phyloP scores from a whole-genome alignment of 2,797 vertebrate genomes.

The Basileuterus tristriatus region DNA sequence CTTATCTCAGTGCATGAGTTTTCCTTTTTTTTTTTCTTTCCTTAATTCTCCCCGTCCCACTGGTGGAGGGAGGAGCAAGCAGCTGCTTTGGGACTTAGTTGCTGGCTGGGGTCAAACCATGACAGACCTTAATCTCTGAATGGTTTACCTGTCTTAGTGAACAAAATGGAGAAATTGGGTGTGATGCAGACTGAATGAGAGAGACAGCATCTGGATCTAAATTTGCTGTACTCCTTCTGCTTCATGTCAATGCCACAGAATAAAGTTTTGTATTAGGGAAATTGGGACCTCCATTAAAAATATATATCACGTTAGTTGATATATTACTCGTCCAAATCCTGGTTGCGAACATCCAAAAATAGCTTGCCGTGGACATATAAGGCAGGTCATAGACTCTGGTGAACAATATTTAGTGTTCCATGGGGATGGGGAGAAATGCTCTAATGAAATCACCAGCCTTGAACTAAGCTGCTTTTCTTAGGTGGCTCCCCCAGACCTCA shows the following conservation, averaged over 20 bases:
- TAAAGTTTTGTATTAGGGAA: constrained; percentile 27
- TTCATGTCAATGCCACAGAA: constrained; percentile 8
- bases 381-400: not conserved
- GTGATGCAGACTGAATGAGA: not conserved
- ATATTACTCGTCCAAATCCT: not conserved
- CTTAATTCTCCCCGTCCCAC: not conserved
- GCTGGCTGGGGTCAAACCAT: not conserved
- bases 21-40: not conserved
- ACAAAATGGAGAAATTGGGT: not conserved
- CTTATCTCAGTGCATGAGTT: not conserved
- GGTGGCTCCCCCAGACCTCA: constrained; percentile 34
- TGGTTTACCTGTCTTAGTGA: not conserved
- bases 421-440: constrained; percentile 19
- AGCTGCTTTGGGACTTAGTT: not conserved
- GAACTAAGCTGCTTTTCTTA: constrained; percentile 41
- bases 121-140: not conserved
- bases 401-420: not conserved
- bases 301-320: not conserved
- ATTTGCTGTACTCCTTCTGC: not conserved
- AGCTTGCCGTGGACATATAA: not conserved
- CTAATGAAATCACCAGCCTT: constrained; percentile 58
- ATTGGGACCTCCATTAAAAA: not conserved
- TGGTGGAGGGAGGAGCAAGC: not conserved
- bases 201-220: not conserved
- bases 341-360: not conserved